phyloP scores from a whole-genome alignment of 2,888 invertebrate genomes.

The Sarcophaga rosellei region DNA sequence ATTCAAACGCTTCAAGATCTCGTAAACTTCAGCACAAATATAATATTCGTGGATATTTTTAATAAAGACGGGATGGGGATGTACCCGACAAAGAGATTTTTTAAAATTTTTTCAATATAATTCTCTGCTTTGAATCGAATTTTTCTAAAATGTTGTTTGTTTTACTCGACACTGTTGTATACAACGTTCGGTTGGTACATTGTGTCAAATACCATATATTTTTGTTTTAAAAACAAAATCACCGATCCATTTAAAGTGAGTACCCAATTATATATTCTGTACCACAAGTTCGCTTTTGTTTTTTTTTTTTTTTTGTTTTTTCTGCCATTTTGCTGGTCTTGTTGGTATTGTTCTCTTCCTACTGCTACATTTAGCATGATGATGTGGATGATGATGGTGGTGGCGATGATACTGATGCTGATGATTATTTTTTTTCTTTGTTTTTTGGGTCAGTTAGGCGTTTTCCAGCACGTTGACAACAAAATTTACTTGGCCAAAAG shows the following conservation, averaged over 20 bases:
- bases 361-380: background rate
- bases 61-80: too few species aligned
- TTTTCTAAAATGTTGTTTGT: too few species aligned
- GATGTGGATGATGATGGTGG: background rate
- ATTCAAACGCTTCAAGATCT: too few species aligned
- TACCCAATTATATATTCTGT: slow-evolving; percentile 61
- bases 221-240: slow-evolving; percentile 68
- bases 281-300: slow-evolving; percentile 31
- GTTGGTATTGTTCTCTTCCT: slow-evolving; percentile 1
- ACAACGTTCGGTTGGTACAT: background rate
- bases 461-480: slow-evolving; percentile 76
- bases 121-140: too few species aligned
- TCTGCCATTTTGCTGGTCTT: background rate
- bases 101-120: too few species aligned
- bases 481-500: slow-evolving; percentile 80
- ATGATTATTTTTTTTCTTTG: slow-evolving; percentile 28
- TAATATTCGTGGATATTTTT: too few species aligned
- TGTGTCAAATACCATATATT: slow-evolving; percentile 59
- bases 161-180: too few species aligned
- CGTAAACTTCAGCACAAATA: too few species aligned
- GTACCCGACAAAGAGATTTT: too few species aligned
- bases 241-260: slow-evolving; percentile 63
- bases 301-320: slow-evolving; percentile 25
- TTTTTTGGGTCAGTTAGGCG: slow-evolving; percentile 59
- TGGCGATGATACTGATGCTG: background rate